phyloP scores from a whole-genome alignment of 2,113 vertebrate species.

The Glaucomys volans region DNA sequence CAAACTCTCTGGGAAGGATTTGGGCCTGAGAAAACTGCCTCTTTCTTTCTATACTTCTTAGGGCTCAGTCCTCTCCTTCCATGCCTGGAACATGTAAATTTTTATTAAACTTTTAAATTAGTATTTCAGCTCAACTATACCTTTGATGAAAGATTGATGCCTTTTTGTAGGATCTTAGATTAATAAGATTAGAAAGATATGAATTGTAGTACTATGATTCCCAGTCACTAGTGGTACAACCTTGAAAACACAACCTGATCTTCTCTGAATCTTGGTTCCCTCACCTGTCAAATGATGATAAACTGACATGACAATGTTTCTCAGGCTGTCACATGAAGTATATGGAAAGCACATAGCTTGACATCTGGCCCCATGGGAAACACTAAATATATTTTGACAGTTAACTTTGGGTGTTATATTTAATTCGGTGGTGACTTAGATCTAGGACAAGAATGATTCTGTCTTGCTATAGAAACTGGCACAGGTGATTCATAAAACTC shows the following conservation, averaged over 20 bases:
- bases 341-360: neutral
- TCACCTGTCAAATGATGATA: neutral
- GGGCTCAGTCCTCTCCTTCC: neutral
- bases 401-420: neutral
- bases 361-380: neutral
- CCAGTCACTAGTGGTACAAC: neutral
- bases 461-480: neutral
- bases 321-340: neutral
- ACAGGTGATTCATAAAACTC: neutral
- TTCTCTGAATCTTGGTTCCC: neutral
- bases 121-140: neutral
- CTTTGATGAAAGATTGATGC: neutral
- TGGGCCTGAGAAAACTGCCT: neutral
- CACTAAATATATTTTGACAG: neutral
- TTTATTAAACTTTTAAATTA: neutral
- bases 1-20: slow-evolving; percentile 51
- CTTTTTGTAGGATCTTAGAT: neutral
- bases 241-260: neutral
- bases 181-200: neutral
- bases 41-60: neutral
- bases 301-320: neutral
- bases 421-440: neutral
- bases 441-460: neutral
- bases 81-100: neutral
- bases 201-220: neutral